phyloP scores from a whole-genome alignment of 2,888 invertebrate genomes.

The Chirona hameri region DNA sequence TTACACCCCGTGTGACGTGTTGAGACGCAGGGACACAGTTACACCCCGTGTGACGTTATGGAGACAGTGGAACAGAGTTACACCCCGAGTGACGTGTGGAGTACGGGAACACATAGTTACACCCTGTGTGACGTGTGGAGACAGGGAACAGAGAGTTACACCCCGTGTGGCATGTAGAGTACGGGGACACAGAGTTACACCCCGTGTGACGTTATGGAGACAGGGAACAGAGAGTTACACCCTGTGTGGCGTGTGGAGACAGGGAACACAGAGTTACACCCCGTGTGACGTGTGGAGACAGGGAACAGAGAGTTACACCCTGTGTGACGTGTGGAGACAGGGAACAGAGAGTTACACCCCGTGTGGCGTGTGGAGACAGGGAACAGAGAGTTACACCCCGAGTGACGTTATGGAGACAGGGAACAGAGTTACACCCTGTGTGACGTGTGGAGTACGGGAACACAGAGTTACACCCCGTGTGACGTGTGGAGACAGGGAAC shows the following conservation, averaged over 20 bases:
- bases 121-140: too few species aligned
- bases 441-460: too few species aligned
- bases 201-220: too few species aligned
- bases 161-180: neutral
- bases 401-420: conserved; percentile 37
- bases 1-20: too few species aligned
- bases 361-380: neutral
- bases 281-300: conserved; percentile 39
- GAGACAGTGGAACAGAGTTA: neutral
- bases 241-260: neutral
- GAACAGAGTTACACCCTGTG: neutral
- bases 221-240: too few species aligned
- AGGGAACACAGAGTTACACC: neutral
- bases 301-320: neutral
- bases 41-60: neutral
- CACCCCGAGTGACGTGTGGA: conserved; percentile 38
- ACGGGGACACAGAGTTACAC: neutral
- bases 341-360: too few species aligned
- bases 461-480: too few species aligned
- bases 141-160: too few species aligned
- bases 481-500: neutral
- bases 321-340: too few species aligned
- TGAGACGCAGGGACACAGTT: too few species aligned
- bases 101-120: neutral
- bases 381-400: neutral